Percentiles rank a stretch among this genome's conserved stretches.
Conservation (phyloP, 2,888 invertebrate species). For the Atherix ibis region DNA sequence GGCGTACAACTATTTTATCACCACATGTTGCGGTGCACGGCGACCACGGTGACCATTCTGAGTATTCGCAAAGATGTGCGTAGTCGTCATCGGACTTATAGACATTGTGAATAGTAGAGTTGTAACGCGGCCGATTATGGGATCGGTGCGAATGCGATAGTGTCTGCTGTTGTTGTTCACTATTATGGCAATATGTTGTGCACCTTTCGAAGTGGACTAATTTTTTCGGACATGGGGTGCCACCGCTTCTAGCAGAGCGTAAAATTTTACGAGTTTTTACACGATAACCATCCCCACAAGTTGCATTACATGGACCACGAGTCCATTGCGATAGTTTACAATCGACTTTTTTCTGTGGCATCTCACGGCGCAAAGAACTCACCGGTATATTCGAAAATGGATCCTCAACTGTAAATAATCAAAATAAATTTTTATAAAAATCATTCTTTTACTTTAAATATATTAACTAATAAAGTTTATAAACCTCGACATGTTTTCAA, state of each 20-base stretch:
- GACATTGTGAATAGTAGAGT: neutral
- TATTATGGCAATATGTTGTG: constrained; percentile 23
- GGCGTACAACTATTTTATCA: constrained; percentile 33
- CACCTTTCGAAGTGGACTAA: constrained; percentile 29
- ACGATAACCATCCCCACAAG: constrained; percentile 36
- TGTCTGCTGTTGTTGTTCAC: neutral
- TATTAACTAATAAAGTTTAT: neutral
- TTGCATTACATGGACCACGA: constrained; percentile 33
- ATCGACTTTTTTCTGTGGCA: constrained; percentile 20
- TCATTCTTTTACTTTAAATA: too few species aligned
- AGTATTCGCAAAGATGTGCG: constrained; percentile 36
- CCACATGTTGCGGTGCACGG: constrained; percentile 52
- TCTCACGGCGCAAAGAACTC: constrained; percentile 17
- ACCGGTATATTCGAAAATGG: constrained; percentile 16
- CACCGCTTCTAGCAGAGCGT: constrained; percentile 35
- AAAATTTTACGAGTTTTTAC: constrained; percentile 35
- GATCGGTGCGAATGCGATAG: neutral
- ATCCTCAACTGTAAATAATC: constrained; percentile 3
- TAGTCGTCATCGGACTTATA: neutral
- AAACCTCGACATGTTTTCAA: constrained; percentile 41
- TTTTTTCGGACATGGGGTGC: constrained; percentile 37
- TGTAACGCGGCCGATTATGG: neutral
- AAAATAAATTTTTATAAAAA: too few species aligned
- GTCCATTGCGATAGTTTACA: constrained; percentile 38
- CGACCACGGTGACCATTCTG: constrained; percentile 53